Evolutionary conservation across 2,797 vertebrate genomes (phyloP).

Genomic region (Phrynocephalus forsythii): DNA sequence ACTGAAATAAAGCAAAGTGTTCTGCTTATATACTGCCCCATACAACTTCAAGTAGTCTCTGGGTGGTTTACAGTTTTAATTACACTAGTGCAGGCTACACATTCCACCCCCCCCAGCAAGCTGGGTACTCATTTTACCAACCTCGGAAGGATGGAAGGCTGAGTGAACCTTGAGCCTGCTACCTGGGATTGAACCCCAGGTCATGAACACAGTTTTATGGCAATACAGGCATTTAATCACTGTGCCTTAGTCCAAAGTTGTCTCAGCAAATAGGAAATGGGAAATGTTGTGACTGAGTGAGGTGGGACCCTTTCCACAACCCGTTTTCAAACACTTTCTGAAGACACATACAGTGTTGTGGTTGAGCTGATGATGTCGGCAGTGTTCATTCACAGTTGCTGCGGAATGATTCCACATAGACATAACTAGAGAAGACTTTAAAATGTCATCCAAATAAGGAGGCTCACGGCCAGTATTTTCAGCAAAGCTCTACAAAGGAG

Average conservation of each 20-base stretch:
- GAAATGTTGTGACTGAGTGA: not conserved
- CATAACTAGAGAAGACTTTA: slow-evolving; percentile 25
- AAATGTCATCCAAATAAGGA: slow-evolving; percentile 33
- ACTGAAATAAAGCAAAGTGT: not conserved
- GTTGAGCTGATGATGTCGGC: not conserved
- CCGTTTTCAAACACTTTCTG: not conserved
- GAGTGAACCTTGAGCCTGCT: too few relatives aligned
- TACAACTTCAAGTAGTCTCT: too few relatives aligned
- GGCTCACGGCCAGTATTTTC: slow-evolving; percentile 17
- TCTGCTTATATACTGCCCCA: too few relatives aligned
- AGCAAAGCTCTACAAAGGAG: slow-evolving; percentile 19
- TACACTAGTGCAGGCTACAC: too few relatives aligned
- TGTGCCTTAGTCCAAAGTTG: not conserved
- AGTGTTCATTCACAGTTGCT: slow-evolving; percentile 22
- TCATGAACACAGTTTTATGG: too few relatives aligned
- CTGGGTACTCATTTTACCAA: too few relatives aligned
- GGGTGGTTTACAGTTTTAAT: too few relatives aligned
- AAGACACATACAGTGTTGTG: not conserved
- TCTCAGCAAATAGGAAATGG: not conserved
- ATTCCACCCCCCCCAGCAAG: too few relatives aligned
- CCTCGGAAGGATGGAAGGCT: too few relatives aligned
- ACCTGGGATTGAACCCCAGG: too few relatives aligned
- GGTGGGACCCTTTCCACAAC: not conserved
- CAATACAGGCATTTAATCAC: too few relatives aligned
- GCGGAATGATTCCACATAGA: slow-evolving; percentile 16